These are phyloP conservation scores for Mormoops blainvillei DNA, from an alignment of 2,113 vertebrate species.

Conservation along the genomic window DNA sequence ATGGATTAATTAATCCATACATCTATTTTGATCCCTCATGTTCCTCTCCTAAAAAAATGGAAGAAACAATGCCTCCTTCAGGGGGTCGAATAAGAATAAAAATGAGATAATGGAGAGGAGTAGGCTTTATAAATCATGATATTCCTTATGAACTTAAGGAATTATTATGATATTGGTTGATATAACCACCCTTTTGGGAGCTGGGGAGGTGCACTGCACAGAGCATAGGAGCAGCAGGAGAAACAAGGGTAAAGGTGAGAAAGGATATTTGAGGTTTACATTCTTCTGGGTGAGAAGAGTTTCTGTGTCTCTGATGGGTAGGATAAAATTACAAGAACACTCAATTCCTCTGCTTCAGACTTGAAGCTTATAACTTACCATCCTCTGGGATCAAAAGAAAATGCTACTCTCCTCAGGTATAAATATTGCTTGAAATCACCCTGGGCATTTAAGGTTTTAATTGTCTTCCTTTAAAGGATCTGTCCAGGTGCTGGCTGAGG, in stretches of 20 bases:
- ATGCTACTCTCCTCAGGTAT: slow-evolving; percentile 14
- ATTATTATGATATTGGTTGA: neutral
- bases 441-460: neutral
- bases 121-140: neutral
- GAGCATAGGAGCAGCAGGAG: neutral
- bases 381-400: slow-evolving; percentile 28
- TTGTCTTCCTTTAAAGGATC: slow-evolving; percentile 32
- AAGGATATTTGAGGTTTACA: neutral
- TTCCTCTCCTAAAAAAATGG: neutral
- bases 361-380: slow-evolving; percentile 46
- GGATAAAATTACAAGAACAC: slow-evolving; percentile 39
- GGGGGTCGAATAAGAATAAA: neutral
- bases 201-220: neutral
- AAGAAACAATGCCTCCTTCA: neutral
- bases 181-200: neutral
- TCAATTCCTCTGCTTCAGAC: neutral
- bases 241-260: neutral
- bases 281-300: neutral
- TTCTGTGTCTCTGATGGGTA: neutral
- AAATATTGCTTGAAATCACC: slow-evolving; percentile 36
- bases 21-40: neutral
- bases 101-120: neutral
- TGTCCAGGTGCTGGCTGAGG: neutral
- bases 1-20: neutral
- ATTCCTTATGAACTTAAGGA: neutral